Percentiles rank a stretch among this genome's conserved stretches.
These are phyloP conservation scores for Nasonovia ribisnigri DNA, from an alignment of 2,888 invertebrate genomes.

Conservation along the genomic window DNA sequence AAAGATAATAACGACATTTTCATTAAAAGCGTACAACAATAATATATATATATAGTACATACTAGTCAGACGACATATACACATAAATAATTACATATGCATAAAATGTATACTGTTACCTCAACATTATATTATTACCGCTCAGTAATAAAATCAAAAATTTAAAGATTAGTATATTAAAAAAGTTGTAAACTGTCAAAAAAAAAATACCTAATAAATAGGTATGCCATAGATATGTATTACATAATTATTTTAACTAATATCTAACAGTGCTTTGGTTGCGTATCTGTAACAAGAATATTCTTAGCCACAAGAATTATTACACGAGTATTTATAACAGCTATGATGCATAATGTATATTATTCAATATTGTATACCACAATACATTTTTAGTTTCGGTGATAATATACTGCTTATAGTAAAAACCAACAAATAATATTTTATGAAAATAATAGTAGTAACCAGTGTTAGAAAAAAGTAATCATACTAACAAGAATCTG, in stretches of 20 bases:
- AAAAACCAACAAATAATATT: background rate
- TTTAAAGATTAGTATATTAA: background rate
- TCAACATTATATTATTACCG: background rate
- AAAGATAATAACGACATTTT: conserved; percentile 1
- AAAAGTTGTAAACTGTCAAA: no score
- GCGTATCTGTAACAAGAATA: background rate
- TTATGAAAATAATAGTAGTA: background rate
- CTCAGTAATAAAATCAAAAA: background rate
- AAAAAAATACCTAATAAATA: no score
- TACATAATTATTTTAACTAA: no score
- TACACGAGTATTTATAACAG: background rate
- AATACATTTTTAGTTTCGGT: background rate
- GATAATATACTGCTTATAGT: background rate
- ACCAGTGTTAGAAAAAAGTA: no score
- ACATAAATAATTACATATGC: background rate
- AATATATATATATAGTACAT: background rate
- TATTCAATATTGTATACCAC: background rate
- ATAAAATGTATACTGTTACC: background rate
- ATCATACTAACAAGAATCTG: background rate
- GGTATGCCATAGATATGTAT: no score
- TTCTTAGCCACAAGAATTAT: background rate
- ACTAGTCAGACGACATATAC: background rate
- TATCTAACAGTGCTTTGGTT: background rate
- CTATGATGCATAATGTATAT: background rate
- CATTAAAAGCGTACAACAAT: background rate